Conservation (phyloP, 1,140 invertebrate species). For the Ceratitis capitata region DNA sequence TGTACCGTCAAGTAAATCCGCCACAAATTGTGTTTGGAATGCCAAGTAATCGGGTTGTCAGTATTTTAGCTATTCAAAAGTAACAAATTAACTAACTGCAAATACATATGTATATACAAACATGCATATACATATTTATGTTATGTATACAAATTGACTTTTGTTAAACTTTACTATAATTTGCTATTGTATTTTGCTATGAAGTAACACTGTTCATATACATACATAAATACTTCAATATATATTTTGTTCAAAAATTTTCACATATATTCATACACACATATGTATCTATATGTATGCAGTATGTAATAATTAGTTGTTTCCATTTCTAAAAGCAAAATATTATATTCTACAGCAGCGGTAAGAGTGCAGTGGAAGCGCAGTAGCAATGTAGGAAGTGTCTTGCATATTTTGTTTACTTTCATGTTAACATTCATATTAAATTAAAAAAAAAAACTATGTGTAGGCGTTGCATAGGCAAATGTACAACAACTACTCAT, state of each 20-base stretch:
- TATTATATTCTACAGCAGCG: neutral
- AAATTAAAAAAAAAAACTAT: neutral
- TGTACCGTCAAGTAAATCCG: neutral
- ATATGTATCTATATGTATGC: neutral
- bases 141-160: too few relatives aligned
- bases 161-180: too few relatives aligned
- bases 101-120: too few relatives aligned
- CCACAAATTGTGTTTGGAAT: neutral
- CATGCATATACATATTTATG: too few relatives aligned
- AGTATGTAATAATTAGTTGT: neutral
- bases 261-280: too few relatives aligned
- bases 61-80: neutral
- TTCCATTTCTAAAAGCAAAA: neutral
- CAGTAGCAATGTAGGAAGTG: neutral
- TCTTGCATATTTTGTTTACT: slow-evolving; percentile 4
- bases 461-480: neutral
- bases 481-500: neutral
- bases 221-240: neutral
- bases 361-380: neutral
- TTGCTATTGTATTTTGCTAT: too few relatives aligned
- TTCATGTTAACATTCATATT: neutral
- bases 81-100: too few relatives aligned
- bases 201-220: neutral
- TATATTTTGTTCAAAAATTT: too few relatives aligned
- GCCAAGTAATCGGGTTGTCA: neutral